These are phyloP conservation scores for Enteromius viviparus DNA, from an alignment of 2,797 vertebrate species.

Conservation along the genomic window DNA sequence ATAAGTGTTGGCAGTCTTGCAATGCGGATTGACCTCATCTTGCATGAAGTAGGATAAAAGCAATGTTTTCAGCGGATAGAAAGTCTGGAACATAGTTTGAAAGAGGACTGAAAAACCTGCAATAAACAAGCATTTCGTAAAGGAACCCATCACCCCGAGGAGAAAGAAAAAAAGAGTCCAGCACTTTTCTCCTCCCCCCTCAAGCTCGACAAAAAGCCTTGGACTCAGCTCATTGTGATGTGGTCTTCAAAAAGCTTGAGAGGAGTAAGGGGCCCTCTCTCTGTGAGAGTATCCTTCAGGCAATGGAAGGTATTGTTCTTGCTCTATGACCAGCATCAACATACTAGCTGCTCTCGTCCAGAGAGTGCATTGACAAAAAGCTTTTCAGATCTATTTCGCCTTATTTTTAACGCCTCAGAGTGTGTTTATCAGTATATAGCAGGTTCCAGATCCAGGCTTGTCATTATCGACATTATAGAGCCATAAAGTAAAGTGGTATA, in stretches of 20 bases:
- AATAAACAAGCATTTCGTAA: constrained; percentile 50
- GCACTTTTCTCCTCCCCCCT: constrained; percentile 24
- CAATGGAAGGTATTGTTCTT: constrained; percentile 45
- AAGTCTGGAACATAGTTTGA: constrained; percentile 40
- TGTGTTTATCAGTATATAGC: constrained; percentile 11
- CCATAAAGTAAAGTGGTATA: constrained; percentile 2
- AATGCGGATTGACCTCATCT: not conserved
- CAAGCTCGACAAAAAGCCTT: constrained; percentile 31
- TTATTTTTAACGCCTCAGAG: constrained; percentile 19
- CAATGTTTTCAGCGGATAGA: constrained; percentile 10
- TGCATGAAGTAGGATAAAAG: not conserved
- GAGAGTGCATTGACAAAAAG: constrained; percentile 13
- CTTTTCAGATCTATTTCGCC: constrained; percentile 8
- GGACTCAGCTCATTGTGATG: constrained; percentile 50
- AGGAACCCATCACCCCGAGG: constrained; percentile 52
- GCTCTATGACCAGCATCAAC: constrained; percentile 46
- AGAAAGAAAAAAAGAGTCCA: constrained; percentile 38
- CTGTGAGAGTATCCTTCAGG: constrained; percentile 39
- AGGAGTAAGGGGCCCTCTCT: constrained; percentile 29
- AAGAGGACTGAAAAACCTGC: constrained; percentile 37
- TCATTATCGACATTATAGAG: constrained; percentile 29
- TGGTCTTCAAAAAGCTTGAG: constrained; percentile 24
- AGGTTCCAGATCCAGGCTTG: constrained; percentile 16
- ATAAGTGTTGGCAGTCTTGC: constrained; percentile 4
- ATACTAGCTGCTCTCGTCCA: constrained; percentile 15